Evolutionary conservation across 1,140 invertebrate genomes (phyloP).

Genomic region (Geopemphigus sp.): DNA sequence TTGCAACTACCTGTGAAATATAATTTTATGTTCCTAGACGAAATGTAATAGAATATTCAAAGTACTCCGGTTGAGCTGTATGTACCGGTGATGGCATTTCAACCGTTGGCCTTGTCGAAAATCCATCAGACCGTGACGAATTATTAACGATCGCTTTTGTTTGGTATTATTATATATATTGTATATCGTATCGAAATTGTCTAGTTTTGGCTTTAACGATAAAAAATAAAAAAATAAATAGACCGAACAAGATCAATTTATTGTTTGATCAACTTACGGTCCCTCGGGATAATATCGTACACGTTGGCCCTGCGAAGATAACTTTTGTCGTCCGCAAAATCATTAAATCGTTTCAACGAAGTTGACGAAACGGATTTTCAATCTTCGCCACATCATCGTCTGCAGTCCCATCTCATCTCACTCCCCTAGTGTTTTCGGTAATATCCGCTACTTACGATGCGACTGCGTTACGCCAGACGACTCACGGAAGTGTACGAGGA

Average conservation of each 20-base stretch:
- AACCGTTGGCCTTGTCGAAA: background rate
- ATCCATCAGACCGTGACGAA: background rate
- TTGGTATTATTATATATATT: slow-evolving; percentile 2
- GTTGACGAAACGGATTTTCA: slow-evolving; percentile 41
- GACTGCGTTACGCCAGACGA: background rate
- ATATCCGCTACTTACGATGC: slow-evolving; percentile 26
- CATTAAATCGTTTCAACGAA: slow-evolving; percentile 16
- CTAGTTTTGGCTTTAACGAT: background rate
- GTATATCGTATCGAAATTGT: background rate
- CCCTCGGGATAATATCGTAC: background rate
- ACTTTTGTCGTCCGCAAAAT: slow-evolving; percentile 36
- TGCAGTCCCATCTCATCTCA: background rate
- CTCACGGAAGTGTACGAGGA: too few species aligned
- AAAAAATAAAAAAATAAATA: slow-evolving; percentile 31
- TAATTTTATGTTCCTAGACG: too few species aligned
- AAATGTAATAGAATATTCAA: background rate
- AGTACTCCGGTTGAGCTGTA: background rate
- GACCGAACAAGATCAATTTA: slow-evolving; percentile 32
- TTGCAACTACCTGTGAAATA: too few species aligned
- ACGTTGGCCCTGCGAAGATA: slow-evolving; percentile 27
- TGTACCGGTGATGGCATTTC: background rate
- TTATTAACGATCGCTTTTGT: slow-evolving; percentile 36
- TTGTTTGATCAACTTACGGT: slow-evolving; percentile 34
- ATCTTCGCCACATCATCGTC: background rate
- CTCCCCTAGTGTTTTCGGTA: background rate